A percentile compares a stretch with the other conserved stretches of the same genome.
Evolutionary conservation across 2,113 vertebrate species (phyloP).

Genomic region (Aphelocoma coerulescens): DNA sequence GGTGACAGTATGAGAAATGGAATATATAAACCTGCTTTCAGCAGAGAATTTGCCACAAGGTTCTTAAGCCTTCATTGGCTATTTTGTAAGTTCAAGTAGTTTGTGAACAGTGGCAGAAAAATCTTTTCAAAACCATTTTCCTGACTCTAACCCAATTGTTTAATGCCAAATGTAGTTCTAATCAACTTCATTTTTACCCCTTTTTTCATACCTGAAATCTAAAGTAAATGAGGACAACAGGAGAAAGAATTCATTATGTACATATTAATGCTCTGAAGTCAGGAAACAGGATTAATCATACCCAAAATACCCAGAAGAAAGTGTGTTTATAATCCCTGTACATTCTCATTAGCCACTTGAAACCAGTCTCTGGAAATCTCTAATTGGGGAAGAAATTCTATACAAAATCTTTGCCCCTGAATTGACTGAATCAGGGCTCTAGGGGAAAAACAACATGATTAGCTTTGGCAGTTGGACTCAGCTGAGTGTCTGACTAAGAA

Average conservation of each 20-base stretch:
- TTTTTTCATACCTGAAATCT: conserved; percentile 35
- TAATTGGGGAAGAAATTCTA: conserved; percentile 62
- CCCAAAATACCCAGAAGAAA: conserved; percentile 47
- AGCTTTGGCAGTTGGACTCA: conserved; percentile 46
- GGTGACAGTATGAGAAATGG: neutral
- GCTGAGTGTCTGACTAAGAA: conserved; percentile 8
- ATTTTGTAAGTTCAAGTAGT: conserved; percentile 4
- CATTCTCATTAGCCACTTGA: conserved; percentile 51
- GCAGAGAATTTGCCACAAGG: neutral
- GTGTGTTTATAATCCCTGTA: conserved; percentile 56
- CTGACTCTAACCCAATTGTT: conserved; percentile 30
- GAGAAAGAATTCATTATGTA: conserved; percentile 50
- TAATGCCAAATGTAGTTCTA: conserved; percentile 38
- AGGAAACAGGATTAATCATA: conserved; percentile 58
- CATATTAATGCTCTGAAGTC: conserved; percentile 35
- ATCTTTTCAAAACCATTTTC: conserved; percentile 14
- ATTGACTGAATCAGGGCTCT: conserved; percentile 60
- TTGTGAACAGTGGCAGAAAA: conserved; percentile 1
- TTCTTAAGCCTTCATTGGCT: neutral
- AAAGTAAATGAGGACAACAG: conserved; percentile 27
- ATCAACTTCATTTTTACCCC: neutral
- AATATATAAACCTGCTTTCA: neutral
- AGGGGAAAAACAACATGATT: conserved; percentile 47
- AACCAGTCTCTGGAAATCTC: conserved; percentile 36
- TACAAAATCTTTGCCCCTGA: conserved; percentile 63